Conservation (phyloP, 2,888 invertebrate genomes). For the Drosophila picticornis region DNA sequence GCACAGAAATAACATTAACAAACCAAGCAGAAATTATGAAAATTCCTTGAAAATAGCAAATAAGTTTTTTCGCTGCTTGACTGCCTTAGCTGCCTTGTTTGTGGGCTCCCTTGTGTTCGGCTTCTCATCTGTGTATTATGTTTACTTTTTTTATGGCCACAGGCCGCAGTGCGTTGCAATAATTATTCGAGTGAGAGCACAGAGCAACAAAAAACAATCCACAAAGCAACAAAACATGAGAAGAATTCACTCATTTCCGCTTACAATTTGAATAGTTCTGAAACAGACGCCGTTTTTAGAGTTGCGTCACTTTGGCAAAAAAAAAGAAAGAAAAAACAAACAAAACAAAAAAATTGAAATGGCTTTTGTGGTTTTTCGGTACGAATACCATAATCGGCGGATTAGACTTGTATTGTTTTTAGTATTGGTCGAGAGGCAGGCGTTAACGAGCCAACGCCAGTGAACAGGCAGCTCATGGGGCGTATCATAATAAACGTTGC, state of each 20-base stretch:
- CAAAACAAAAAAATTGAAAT: conserved; percentile 9
- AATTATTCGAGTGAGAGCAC: conserved; percentile 76
- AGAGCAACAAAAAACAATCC: conserved; percentile 50
- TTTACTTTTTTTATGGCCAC: conserved; percentile 77
- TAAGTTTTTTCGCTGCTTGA: conserved; percentile 70
- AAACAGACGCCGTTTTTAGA: conserved; percentile 35
- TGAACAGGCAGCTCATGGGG: conserved; percentile 49
- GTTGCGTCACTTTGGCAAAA: conserved; percentile 21
- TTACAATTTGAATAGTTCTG: conserved; percentile 59
- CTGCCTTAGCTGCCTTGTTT: conserved; percentile 2
- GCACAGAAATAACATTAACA: conserved; percentile 35
- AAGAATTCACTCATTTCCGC: conserved; percentile 76
- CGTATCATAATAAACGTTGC: conserved; percentile 54
- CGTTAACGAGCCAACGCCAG: conserved; percentile 58
- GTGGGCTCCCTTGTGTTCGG: conserved; percentile 14
- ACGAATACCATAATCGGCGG: conserved; percentile 66
- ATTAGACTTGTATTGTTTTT: conserved; percentile 63
- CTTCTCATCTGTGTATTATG: conserved; percentile 54
- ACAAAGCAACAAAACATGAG: conserved; percentile 58
- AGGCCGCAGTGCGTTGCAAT: conserved; percentile 79
- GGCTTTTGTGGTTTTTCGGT: conserved; percentile 56
- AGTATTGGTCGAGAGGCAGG: conserved; percentile 37
- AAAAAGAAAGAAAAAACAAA: neutral
- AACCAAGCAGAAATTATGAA: conserved; percentile 79
- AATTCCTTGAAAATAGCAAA: conserved; percentile 81